Evolutionary conservation across 2,888 invertebrate genomes (phyloP).

Genomic region (Cerastis leucographa): DNA sequence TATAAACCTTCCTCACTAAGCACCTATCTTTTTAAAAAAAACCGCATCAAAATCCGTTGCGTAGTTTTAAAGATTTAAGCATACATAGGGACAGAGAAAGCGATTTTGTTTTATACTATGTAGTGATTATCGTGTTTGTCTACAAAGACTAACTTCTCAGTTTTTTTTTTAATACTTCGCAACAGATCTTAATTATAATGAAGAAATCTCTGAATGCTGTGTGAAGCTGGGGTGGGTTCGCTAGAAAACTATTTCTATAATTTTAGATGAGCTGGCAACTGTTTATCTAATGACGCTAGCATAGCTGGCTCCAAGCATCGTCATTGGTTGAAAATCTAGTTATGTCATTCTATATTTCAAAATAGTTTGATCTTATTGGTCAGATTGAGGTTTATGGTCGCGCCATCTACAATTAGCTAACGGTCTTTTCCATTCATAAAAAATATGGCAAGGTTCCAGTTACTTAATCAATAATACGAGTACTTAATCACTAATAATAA

Average conservation of each 20-base stretch:
- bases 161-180: not conserved
- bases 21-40: no score
- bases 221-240: not conserved
- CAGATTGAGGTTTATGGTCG: not conserved
- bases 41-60: no score
- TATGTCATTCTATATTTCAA: not conserved
- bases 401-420: not conserved
- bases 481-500: conserved; percentile 48
- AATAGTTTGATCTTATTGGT: not conserved
- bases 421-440: not conserved
- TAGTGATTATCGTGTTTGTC: not conserved
- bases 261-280: not conserved
- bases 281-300: not conserved
- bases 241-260: not conserved
- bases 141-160: not conserved
- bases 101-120: no score
- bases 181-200: not conserved
- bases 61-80: no score
- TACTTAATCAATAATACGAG: no score
- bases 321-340: not conserved
- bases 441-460: conserved; percentile 46
- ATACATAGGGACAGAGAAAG: no score
- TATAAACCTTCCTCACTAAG: no score
- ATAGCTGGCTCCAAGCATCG: not conserved
- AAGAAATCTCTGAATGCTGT: no score